Conservation (phyloP, 1,140 invertebrate species). For the Eumeta japonica region DNA sequence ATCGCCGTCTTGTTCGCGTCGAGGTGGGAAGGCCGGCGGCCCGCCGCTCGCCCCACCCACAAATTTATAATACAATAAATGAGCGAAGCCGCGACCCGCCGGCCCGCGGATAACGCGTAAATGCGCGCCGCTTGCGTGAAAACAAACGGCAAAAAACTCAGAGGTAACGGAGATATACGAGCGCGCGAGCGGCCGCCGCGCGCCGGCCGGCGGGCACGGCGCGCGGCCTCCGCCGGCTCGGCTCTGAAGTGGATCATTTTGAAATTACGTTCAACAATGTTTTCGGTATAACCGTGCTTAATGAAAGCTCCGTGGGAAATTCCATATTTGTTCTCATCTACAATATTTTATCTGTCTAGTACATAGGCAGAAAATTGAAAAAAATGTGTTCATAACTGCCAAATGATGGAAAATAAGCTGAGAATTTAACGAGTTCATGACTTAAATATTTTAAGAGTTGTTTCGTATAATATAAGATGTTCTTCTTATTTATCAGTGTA, state of each 20-base stretch:
- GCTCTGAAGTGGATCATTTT: constrained; percentile 44
- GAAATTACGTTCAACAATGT: constrained; percentile 38
- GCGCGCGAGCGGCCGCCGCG: constrained; percentile 24
- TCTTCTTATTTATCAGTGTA: too few species aligned
- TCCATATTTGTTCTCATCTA: too few species aligned
- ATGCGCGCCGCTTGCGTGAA: constrained; percentile 42
- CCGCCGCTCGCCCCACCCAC: constrained; percentile 44
- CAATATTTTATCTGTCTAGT: too few species aligned
- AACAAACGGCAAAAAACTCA: constrained; percentile 43
- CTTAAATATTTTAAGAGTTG: too few species aligned
- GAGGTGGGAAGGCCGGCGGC: constrained; percentile 36
- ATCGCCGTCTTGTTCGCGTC: constrained; percentile 38
- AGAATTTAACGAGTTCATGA: too few species aligned
- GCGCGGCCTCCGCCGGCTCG: too few species aligned
- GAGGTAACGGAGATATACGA: constrained; percentile 33
- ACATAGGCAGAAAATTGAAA: too few species aligned
- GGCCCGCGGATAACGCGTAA: constrained; percentile 33
- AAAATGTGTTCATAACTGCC: too few species aligned
- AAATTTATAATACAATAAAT: constrained; percentile 53
- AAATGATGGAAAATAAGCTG: too few species aligned
- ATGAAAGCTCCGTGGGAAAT: too few species aligned
- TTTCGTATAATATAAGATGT: too few species aligned
- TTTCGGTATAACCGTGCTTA: constrained; percentile 23
- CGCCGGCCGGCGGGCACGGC: too few species aligned
- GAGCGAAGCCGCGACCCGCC: constrained; percentile 28